phyloP scores from a whole-genome alignment of 1,140 invertebrate species.

The Micrasema longulum region DNA sequence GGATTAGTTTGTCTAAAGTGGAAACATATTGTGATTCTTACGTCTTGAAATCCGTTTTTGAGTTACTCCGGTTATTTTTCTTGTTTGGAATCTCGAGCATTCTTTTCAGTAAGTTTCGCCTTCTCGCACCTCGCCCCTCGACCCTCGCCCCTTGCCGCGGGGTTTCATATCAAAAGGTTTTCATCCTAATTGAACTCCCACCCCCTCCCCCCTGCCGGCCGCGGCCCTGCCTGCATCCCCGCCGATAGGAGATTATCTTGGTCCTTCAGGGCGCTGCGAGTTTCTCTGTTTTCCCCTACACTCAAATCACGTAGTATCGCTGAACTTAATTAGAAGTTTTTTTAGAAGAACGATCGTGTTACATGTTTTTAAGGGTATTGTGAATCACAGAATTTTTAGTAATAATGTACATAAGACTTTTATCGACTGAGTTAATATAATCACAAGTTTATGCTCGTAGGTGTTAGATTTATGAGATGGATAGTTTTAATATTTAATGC shows the following conservation, averaged over 20 bases:
- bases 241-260: conserved; percentile 6
- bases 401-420: no score
- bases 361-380: not conserved
- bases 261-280: not conserved
- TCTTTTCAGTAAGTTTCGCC: not conserved
- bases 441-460: no score
- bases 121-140: not conserved
- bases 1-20: no score
- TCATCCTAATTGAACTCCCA: conserved; percentile 20
- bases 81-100: not conserved
- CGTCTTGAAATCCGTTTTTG: no score
- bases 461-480: no score
- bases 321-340: conserved; percentile 10
- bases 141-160: not conserved
- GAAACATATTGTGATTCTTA: no score
- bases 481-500: no score
- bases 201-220: not conserved
- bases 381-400: no score
- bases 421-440: no score
- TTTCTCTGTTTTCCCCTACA: conserved; percentile 4
- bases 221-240: not conserved
- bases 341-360: not conserved
- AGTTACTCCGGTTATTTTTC: not conserved
- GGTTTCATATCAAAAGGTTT: conserved; percentile 19
- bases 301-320: conserved; percentile 17